Base-by-base conservation (phyloP, 2,888 invertebrate species). In the Pammene fasciana region DNA sequence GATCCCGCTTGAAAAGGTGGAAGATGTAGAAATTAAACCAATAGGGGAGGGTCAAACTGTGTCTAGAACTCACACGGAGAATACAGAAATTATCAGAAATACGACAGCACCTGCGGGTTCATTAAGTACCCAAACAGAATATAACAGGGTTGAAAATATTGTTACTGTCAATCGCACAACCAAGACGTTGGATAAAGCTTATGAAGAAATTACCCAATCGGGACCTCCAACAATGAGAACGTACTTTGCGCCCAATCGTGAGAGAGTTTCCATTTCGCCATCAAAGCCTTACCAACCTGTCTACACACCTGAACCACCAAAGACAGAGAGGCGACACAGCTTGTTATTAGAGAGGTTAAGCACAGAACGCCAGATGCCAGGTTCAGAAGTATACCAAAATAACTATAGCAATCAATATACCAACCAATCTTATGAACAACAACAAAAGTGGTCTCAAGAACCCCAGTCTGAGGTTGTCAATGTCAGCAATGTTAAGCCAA, bases 11-110 rank as follows among this genome's bases (percentile, higher is more conserved):
- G 92, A 92, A 36, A 92, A 90, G 78, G 89, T 90, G 36, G 90
- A 91, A 81, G 90, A 89, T 73, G 82, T 92, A 50, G 92, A 92
- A 82, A 92, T 93, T 26, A 93, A 92, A 72, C 92, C 93, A 0
- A 90, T 92, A 57, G 87, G 87, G 59, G 80, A 83, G 10, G 77
- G 81, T n/a, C 86, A 86, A 75, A 78, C 86, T 5, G 81, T 90
- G 48, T 86, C 88, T 8, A 92, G 89, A 77, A 82, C 89, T 10
- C 87, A 85, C 26, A 83, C 86, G 62, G 85, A 88, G 74, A 89
- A 83, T 46, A 92, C 92, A 41, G 90, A 92, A 86, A 91, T 90
- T 6, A 87, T 86, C 34, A 88, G 84, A 6, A 88, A 82, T 59
- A 80, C 83, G 41, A 79, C 82, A 16, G 86, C 86, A 60, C 86